phyloP scores from a whole-genome alignment of 2,113 vertebrate genomes.

The Craseonycteris thonglongyai region DNA sequence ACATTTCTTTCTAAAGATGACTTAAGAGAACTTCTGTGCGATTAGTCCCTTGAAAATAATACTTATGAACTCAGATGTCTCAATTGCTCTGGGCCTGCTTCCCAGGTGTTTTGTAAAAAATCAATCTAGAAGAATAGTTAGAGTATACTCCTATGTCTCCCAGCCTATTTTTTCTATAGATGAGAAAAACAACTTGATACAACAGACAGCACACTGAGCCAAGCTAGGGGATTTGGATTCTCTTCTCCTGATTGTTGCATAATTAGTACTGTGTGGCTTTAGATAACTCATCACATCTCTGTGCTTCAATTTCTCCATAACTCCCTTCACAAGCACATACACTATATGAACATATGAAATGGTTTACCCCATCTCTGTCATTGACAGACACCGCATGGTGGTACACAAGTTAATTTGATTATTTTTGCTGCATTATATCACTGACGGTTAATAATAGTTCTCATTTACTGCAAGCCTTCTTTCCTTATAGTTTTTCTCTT shows the following conservation, averaged over 20 bases:
- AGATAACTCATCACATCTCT: not conserved
- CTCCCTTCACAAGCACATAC: not conserved
- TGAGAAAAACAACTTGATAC: not conserved
- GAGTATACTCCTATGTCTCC: slow-evolving; percentile 35
- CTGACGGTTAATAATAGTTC: not conserved
- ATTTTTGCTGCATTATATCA: not conserved
- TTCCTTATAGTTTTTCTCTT: not conserved
- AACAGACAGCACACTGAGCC: not conserved
- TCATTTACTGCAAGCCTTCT: not conserved
- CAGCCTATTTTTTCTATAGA: slow-evolving; percentile 2
- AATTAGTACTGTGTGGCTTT: not conserved
- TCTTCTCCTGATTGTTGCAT: not conserved
- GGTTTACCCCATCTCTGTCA: not conserved
- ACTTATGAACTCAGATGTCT: slow-evolving; percentile 48
- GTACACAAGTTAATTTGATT: not conserved
- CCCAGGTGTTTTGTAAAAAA: slow-evolving; percentile 64
- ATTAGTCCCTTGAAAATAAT: slow-evolving; percentile 59
- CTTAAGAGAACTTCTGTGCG: slow-evolving; percentile 11
- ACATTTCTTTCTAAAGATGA: slow-evolving; percentile 50
- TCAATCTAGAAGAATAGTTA: slow-evolving; percentile 36
- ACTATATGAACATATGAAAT: not conserved
- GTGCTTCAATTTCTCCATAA: not conserved
- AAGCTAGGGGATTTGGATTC: not conserved
- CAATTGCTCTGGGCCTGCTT: slow-evolving; percentile 49
- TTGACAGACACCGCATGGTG: not conserved